Percentiles rank a stretch among this genome's conserved stretches.
Conservation (phyloP, 2,888 invertebrate species). For the Melieria crassipennis region DNA sequence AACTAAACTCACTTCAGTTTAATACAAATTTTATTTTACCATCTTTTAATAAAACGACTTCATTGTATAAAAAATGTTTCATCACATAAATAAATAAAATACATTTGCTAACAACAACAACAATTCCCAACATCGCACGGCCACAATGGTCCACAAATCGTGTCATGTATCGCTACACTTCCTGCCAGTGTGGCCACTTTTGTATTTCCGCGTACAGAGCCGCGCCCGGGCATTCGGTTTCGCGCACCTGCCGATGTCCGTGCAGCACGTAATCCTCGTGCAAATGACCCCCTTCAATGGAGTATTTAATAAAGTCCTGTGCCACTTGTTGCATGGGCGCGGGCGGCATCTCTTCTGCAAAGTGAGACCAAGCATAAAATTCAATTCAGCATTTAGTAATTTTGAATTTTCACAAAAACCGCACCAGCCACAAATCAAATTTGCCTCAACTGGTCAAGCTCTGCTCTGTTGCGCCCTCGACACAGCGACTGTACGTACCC, state of each 20-base stretch:
- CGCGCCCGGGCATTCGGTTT: conserved; percentile 74
- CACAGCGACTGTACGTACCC: conserved; percentile 53
- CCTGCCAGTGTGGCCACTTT: conserved; percentile 69
- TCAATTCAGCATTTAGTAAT: background rate
- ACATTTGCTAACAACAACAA: background rate
- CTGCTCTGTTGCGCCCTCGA: background rate
- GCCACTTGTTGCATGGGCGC: conserved; percentile 68
- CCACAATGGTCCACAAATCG: background rate
- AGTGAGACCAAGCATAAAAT: conserved; percentile 16
- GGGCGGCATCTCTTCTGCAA: conserved; percentile 70
- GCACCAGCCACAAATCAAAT: background rate
- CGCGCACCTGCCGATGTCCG: conserved; percentile 70
- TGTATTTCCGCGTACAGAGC: conserved; percentile 69
- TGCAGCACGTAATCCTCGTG: conserved; percentile 69
- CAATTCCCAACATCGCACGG: too few species aligned
- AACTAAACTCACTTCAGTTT: conserved; percentile 17
- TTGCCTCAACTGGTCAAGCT: conserved; percentile 1
- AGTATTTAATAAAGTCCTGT: conserved; percentile 69
- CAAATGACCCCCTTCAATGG: conserved; percentile 69
- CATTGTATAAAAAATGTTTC: background rate
- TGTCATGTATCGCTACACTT: background rate
- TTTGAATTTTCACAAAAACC: background rate
- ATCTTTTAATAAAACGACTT: background rate
- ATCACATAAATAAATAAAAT: background rate
- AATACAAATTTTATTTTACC: background rate